Base-by-base conservation (phyloP, 2,888 invertebrate genomes). In the Melitaea athalia region DNA sequence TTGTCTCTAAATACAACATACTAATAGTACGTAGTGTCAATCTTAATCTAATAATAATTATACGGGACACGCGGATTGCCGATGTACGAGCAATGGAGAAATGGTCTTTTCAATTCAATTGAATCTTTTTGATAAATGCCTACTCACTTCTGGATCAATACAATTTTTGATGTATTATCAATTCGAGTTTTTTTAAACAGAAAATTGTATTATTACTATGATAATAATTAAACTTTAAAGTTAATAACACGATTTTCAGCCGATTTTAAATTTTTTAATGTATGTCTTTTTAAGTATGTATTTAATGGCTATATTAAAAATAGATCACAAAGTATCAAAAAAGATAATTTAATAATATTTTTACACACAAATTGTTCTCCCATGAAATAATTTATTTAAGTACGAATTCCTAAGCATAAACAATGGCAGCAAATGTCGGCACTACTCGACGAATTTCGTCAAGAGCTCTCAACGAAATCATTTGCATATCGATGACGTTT, bases 401-500 rank as follows among this genome's bases (percentile, higher is more conserved):
- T 72, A 71, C 64, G 50, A 81, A 82, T 80, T 78, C 73, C 72
- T 70, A 50, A 64, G 55, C 65, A 72, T 76, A 88, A 87, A 91
- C 89, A 91, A 91, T 83, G 81, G 84, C 85, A 77, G 83, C 78
- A 77, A 88, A 88, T 84, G 86, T 83, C 88, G 82, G 76, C 79
- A 80, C 75, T 76, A 42, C 76, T 77, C 80, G 75, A 79, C 76
- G 74, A 78, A 72, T 78, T 75, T 71, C 77, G 76, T 82, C 68
- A 76, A 87, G 89, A 79, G 86, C 85, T 80, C 91, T 91, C 78
- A 74, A 79, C 75, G 75, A 79, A 81, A 81, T 82, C 86, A 87
- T 92, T 92, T 92, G 91, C 91, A 92, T 92, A 92, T 89, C 91
- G 88, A 83, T 89, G 82, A 81, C 83, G 72, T 66, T 59, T 71